A percentile compares a stretch with the other conserved stretches of the same genome.
These are phyloP conservation scores for Callospermophilus lateralis DNA, from an alignment of 2,113 vertebrate genomes.

Conservation along the genomic window DNA sequence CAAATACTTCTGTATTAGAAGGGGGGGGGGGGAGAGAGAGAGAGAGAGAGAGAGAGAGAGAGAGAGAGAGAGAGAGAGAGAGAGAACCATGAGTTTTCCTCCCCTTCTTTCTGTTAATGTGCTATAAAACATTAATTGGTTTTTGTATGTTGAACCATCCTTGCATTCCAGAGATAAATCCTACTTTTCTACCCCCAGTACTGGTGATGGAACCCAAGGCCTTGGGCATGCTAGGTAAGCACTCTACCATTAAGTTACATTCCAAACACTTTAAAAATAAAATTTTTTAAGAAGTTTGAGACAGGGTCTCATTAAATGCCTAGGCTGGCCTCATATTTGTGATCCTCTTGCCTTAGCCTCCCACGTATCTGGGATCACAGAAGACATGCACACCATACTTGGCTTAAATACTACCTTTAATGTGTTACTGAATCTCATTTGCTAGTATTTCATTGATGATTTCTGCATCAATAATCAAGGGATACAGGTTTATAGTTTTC, in stretches of 20 bases:
- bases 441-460: neutral
- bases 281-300: neutral
- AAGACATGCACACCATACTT: neutral
- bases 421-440: neutral
- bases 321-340: neutral
- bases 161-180: constrained; percentile 5
- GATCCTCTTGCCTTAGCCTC: neutral
- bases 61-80: no score
- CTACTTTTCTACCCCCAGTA: neutral
- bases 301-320: neutral
- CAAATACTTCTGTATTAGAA: neutral
- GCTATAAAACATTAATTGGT: neutral
- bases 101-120: neutral
- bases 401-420: neutral
- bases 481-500: neutral
- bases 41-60: neutral
- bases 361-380: neutral
- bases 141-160: neutral
- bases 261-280: neutral
- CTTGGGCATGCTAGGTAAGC: no score
- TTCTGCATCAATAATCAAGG: neutral
- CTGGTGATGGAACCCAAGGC: no score
- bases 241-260: neutral
- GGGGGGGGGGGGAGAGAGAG: no score
- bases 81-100: neutral